Percentiles rank a stretch among this genome's conserved stretches.
Evolutionary conservation across 2,113 vertebrate genomes (phyloP).

Genomic region (Porphyrio hochstetteri): DNA sequence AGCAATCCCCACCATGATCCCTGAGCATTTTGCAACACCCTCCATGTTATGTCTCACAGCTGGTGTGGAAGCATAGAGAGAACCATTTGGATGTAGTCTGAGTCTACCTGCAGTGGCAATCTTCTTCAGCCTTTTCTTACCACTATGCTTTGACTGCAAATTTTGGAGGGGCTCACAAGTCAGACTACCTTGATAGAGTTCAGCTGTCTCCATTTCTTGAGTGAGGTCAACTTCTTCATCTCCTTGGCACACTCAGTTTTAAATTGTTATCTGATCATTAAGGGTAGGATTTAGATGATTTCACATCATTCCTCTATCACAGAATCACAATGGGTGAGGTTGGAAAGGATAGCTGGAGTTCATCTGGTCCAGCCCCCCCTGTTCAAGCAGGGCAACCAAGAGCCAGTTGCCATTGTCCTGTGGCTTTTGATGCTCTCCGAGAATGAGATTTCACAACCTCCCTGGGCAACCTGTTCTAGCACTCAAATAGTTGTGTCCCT

Average conservation of each 20-base stretch:
- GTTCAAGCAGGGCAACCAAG: neutral
- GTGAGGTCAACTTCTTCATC: neutral
- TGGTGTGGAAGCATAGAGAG: neutral
- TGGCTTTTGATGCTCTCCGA: neutral
- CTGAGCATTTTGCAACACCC: neutral
- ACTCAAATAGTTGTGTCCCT: neutral
- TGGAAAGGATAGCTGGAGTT: neutral
- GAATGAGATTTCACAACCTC: neutral
- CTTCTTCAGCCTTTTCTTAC: neutral
- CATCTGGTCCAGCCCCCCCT: neutral
- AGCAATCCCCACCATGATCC: neutral
- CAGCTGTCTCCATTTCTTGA: neutral
- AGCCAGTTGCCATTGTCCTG: neutral
- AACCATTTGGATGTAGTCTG: rapidly evolving
- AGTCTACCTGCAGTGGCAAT: neutral
- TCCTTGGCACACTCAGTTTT: neutral
- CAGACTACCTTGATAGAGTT: neutral
- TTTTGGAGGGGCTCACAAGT: neutral
- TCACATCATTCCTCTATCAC: neutral
- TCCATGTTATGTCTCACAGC: neutral
- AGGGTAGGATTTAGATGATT: neutral
- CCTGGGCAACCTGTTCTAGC: neutral
- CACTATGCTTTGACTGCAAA: rapidly evolving
- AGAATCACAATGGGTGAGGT: neutral
- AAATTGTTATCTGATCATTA: neutral